These are phyloP conservation scores for Camponotus floridanus DNA, from an alignment of 1,140 invertebrate genomes.

Conservation along the genomic window DNA sequence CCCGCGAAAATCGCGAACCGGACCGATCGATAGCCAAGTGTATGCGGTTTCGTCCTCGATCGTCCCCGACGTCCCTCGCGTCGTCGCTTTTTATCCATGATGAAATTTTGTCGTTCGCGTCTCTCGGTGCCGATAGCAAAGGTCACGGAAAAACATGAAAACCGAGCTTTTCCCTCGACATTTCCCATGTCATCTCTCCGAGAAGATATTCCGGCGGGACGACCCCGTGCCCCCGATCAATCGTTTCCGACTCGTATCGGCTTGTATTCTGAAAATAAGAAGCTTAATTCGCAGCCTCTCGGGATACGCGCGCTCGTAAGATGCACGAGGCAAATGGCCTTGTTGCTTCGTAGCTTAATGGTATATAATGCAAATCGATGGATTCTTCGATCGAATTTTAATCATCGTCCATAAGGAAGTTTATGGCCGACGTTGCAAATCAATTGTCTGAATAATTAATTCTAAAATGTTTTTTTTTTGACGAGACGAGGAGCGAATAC, in stretches of 20 bases:
- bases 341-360: slow-evolving; percentile 64
- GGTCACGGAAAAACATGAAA: slow-evolving; percentile 62
- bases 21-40: not conserved
- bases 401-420: not conserved
- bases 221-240: not conserved
- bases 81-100: not conserved
- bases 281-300: slow-evolving; percentile 50
- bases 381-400: slow-evolving; percentile 7
- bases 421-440: not conserved
- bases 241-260: not conserved
- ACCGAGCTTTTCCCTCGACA: slow-evolving; percentile 14
- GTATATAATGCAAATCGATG: slow-evolving; percentile 52
- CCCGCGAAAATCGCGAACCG: rapidly evolving
- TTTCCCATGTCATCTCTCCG: not conserved
- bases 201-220: slow-evolving; percentile 16
- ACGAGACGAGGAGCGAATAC: not conserved
- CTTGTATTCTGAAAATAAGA: slow-evolving; percentile 12
- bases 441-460: not conserved
- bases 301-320: slow-evolving; percentile 31
- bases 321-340: slow-evolving; percentile 31
- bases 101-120: slow-evolving; percentile 55
- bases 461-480: not conserved
- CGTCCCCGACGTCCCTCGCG: not conserved
- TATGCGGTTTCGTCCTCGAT: slow-evolving; percentile 12
- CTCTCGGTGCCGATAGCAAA: slow-evolving; percentile 23